phyloP scores from a whole-genome alignment of 2,113 vertebrate genomes.

The Hassar affinis region DNA sequence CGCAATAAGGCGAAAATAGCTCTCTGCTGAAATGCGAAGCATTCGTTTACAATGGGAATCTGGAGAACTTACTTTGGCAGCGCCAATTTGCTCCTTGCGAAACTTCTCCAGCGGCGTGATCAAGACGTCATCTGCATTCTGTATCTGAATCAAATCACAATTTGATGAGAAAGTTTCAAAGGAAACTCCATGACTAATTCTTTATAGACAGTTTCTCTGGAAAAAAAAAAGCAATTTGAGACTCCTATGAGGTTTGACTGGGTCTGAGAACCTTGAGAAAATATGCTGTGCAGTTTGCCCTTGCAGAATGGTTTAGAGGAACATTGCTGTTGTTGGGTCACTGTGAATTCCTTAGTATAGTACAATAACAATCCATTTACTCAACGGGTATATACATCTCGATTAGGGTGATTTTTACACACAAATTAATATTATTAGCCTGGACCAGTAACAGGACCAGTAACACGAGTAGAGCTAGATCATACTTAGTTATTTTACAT shows the following conservation, averaged over 20 bases:
- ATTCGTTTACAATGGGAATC: constrained; percentile 37
- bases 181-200: neutral
- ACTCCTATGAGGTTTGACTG: neutral
- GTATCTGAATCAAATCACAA: constrained; percentile 79
- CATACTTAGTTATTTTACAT: neutral
- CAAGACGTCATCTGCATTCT: constrained; percentile 95
- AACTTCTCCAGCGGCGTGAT: constrained; percentile 96
- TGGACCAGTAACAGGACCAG: neutral
- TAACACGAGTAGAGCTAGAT: neutral
- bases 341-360: constrained; percentile 1
- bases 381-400: neutral
- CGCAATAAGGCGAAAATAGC: constrained; percentile 15
- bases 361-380: constrained; percentile 10
- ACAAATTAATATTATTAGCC: neutral
- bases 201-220: constrained; percentile 5
- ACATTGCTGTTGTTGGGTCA: neutral
- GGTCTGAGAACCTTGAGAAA: constrained; percentile 9
- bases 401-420: constrained; percentile 1
- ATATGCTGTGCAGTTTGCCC: neutral
- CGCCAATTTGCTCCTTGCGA: constrained; percentile 96
- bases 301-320: neutral
- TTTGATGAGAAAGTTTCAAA: constrained; percentile 14
- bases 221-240: constrained; percentile 11
- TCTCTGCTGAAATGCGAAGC: constrained; percentile 34
- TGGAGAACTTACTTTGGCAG: constrained; percentile 88